phyloP scores from a whole-genome alignment of 1,140 invertebrate genomes.

The Goniozus legneri region DNA sequence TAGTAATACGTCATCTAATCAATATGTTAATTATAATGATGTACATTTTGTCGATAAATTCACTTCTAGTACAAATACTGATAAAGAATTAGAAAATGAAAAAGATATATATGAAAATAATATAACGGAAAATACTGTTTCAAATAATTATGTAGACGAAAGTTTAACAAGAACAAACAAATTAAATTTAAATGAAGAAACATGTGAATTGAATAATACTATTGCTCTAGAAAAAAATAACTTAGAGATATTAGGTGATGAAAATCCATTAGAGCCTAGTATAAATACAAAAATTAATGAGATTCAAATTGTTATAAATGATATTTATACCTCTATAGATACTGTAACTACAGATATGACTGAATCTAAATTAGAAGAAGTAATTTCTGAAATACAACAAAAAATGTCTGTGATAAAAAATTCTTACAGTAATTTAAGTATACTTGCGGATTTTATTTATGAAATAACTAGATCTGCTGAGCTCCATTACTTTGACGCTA shows the following conservation, averaged over 20 bases:
- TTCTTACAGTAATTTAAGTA: conserved; percentile 25
- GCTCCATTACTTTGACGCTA: conserved; percentile 33
- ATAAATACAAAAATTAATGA: conserved; percentile 21
- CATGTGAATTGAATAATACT: background rate
- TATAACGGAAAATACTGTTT: too few species aligned
- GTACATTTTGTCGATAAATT: too few species aligned
- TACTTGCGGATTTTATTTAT: conserved; percentile 32
- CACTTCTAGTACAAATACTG: background rate
- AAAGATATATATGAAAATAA: too few species aligned
- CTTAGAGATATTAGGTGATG: conserved; percentile 1
- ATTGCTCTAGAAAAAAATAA: background rate
- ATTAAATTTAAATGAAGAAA: background rate
- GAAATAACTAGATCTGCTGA: conserved; percentile 40
- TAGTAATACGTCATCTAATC: too few species aligned
- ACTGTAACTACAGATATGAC: conserved; percentile 27
- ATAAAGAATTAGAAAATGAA: background rate
- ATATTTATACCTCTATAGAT: conserved; percentile 28
- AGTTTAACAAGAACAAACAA: background rate
- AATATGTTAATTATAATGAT: too few species aligned
- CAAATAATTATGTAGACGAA: too few species aligned
- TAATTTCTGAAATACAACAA: conserved; percentile 27
- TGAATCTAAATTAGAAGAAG: conserved; percentile 28
- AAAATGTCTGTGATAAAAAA: conserved; percentile 32
- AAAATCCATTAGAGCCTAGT: background rate
- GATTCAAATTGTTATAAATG: conserved; percentile 31